Base-by-base conservation (phyloP, 1,140 invertebrate genomes). In the Zaprionus inermis region DNA sequence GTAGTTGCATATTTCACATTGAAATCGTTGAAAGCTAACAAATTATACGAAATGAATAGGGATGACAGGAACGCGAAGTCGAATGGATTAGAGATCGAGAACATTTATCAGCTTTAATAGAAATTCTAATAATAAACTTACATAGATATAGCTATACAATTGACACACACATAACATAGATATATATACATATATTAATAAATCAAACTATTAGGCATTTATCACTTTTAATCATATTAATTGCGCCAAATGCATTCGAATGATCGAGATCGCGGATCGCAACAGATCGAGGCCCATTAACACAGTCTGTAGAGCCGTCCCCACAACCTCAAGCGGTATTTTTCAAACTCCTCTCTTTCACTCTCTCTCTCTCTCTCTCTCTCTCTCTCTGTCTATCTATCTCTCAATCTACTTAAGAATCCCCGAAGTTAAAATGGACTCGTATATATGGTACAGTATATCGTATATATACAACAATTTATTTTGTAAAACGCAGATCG, bases 21-120 rank as follows among this genome's bases (percentile, higher is more conserved):
- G 83, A 88, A 79, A 88, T 79, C 77, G 76, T 59, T 58, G 51
- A 70, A 70, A 58, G 81, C 81, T 72, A 86, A 82, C 61, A 82
- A 86, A 86, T 85, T 85, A 86, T 85, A 85, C 78, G 76, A 82
- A 76, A 73, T 82, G 77, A 77, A 88, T 76, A 74, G 61, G 14
- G 34, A 55, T 14, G 20, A 51, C 41, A 34, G 14, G 9, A 14
- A 57, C 52, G 36, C n/a, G 11, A 28, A 68, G 11, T 34, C 11
- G 9, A 18, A 20, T n/a, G 36, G 38, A 59, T 22, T 44, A 38
- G 28, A 63, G 82, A 86, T 82, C 69, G 60, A 86, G 79, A 77
- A 86, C 83, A 88, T 88, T 83, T 88, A 88, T 89, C 84, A 88
- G 83, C 83, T 88, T 88, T 88, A 88, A 88, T 88, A 83, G 79